These are phyloP conservation scores for Argyresthia albistria DNA, from an alignment of 2,888 invertebrate species.

Conservation along the genomic window DNA sequence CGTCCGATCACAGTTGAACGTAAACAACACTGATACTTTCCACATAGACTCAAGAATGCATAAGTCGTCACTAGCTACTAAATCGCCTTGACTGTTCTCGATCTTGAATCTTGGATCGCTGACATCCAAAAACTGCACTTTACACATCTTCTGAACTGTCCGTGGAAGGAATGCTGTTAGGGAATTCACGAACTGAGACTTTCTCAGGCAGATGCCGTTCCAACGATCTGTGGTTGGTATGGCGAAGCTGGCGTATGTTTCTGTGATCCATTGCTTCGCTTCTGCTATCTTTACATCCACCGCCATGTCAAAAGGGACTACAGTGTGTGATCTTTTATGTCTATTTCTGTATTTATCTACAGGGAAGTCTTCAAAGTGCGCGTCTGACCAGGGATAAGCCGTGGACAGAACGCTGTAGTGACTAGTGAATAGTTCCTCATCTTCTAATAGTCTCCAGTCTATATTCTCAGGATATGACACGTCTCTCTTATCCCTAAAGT, in stretches of 20 bases:
- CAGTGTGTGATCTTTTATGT: constrained; percentile 55
- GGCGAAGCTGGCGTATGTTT: constrained; percentile 89
- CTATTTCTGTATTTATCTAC: constrained; percentile 64
- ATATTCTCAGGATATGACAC: constrained; percentile 32
- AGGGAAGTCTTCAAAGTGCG: constrained; percentile 64
- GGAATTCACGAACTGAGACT: constrained; percentile 86
- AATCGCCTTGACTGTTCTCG: constrained; percentile 83
- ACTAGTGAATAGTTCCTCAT: constrained; percentile 57
- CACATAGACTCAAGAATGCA: constrained; percentile 87
- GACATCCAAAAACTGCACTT: constrained; percentile 83
- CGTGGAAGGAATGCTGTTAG: constrained; percentile 83
- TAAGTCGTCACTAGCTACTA: constrained; percentile 84
- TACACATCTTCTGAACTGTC: constrained; percentile 81
- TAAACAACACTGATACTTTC: constrained; percentile 83
- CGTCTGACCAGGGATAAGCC: constrained; percentile 68
- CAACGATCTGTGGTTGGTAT: constrained; percentile 86
- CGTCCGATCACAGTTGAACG: constrained; percentile 76
- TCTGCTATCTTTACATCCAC: constrained; percentile 79
- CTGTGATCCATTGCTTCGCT: constrained; percentile 88
- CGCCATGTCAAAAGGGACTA: constrained; percentile 68
- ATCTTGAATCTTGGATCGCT: constrained; percentile 84
- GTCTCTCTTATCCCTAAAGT: constrained; percentile 49
- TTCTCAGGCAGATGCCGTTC: constrained; percentile 85
- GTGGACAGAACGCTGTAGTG: constrained; percentile 58
- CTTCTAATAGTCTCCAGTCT: constrained; percentile 64